Evolutionary conservation across 2,797 vertebrate genomes (phyloP).

Genomic region (Rhabdophis nuchalis): DNA sequence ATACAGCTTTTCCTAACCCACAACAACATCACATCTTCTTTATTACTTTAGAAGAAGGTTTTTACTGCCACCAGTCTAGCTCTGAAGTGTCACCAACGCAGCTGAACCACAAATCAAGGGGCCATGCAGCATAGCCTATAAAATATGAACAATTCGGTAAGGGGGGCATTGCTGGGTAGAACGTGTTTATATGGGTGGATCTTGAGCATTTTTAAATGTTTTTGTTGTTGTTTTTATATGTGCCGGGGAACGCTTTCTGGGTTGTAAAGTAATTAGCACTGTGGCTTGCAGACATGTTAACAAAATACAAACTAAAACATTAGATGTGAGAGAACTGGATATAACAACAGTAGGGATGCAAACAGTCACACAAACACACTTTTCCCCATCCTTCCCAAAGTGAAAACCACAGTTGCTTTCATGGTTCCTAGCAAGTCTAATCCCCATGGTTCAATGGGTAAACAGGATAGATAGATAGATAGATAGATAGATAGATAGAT

Average conservation of each 20-base stretch:
- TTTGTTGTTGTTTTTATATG: background rate
- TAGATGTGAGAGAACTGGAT: background rate
- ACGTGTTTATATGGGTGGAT: background rate
- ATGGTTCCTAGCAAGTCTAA: background rate
- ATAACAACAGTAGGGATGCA: background rate
- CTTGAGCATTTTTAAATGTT: background rate
- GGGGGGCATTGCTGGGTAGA: background rate
- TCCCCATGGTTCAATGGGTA: no score
- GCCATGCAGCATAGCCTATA: background rate
- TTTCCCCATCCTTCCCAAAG: background rate
- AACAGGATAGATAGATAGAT: background rate
- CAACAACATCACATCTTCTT: background rate
- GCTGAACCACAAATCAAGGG: background rate
- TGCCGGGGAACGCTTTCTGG: fast-evolving
- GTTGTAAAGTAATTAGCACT: background rate
- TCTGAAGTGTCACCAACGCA: background rate
- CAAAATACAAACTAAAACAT: fast-evolving
- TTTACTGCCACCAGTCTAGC: background rate
- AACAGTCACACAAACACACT: no score
- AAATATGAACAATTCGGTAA: background rate
- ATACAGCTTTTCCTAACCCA: background rate
- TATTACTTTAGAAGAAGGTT: background rate
- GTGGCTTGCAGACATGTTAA: background rate
- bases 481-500: background rate
- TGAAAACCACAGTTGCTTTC: background rate